Evolutionary conservation across 2,113 vertebrate species (phyloP).

Genomic region (Sturnira hondurensis): DNA sequence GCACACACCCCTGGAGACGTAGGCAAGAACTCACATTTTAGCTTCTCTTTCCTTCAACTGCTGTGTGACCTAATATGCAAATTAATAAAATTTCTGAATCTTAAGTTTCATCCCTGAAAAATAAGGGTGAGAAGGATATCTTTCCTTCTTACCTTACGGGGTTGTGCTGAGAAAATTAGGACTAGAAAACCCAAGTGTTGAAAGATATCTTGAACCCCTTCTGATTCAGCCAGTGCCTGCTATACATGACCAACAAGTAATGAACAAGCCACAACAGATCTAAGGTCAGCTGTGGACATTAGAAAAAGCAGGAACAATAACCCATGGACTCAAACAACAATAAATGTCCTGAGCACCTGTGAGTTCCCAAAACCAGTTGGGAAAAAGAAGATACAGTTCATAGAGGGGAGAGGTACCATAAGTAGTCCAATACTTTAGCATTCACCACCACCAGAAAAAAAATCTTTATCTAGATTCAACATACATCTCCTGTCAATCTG

Average conservation of each 20-base stretch:
- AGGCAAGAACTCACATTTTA: neutral
- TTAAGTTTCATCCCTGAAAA: neutral
- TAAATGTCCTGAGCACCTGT: neutral
- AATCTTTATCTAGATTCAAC: neutral
- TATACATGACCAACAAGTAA: too few species aligned
- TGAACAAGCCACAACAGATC: neutral
- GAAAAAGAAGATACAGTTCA: neutral
- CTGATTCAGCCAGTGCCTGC: neutral
- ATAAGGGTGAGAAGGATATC: neutral
- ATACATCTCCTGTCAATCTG: neutral
- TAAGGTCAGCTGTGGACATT: neutral
- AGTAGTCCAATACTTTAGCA: neutral
- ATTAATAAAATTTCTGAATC: neutral
- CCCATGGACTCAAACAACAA: neutral
- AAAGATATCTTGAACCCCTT: neutral
- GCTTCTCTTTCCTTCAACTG: neutral
- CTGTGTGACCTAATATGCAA: neutral
- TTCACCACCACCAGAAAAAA: neutral
- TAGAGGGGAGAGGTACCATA: neutral
- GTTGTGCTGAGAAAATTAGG: neutral
- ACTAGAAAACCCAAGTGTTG: neutral
- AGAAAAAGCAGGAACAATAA: neutral
- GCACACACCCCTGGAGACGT: neutral
- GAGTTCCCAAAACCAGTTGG: neutral
- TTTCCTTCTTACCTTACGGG: neutral